phyloP scores from a whole-genome alignment of 64 coral and sea anemone genomes.

The Porites australiensis region DNA sequence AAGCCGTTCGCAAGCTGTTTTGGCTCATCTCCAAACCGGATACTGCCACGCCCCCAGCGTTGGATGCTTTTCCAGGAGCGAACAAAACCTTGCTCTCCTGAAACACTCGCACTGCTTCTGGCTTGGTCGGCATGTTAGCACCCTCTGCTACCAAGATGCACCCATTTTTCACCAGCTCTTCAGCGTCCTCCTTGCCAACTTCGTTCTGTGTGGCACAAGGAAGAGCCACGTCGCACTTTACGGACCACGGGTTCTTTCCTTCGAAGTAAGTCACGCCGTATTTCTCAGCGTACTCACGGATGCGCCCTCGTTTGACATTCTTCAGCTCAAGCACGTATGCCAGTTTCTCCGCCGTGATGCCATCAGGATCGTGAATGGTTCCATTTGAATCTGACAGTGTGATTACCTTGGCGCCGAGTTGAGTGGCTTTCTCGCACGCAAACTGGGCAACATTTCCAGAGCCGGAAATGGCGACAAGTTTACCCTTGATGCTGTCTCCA shows the following conservation, averaged over 20 bases:
- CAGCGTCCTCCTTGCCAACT: conserved; percentile 79
- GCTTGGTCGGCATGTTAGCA: conserved; percentile 89
- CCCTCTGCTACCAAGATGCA: conserved; percentile 81
- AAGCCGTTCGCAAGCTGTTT: conserved; percentile 86
- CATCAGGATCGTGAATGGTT: conserved; percentile 82
- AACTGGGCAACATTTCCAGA: conserved; percentile 94
- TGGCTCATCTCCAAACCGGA: conserved; percentile 96
- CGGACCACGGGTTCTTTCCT: conserved; percentile 85
- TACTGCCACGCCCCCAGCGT: conserved; percentile 89
- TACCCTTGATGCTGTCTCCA: conserved; percentile 74
- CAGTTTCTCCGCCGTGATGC: conserved; percentile 80
- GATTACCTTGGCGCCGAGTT: conserved; percentile 86
- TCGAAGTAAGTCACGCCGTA: conserved; percentile 83
- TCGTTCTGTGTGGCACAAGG: conserved; percentile 92
- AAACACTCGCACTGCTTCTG: conserved; percentile 81
- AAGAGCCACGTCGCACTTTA: conserved; percentile 88
- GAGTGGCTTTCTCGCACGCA: conserved; percentile 74
- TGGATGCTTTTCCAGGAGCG: conserved; percentile 90
- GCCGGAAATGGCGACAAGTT: conserved; percentile 83
- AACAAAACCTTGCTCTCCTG: conserved; percentile 79
- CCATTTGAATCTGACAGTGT: conserved; percentile 86
- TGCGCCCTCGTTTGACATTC: conserved; percentile 85
- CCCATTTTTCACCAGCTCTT: conserved; percentile 82
- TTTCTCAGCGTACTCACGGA: conserved; percentile 85
- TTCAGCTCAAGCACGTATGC: conserved; percentile 85